Base-by-base conservation (phyloP, 2,888 invertebrate species). In the Lathronympha strigana region DNA sequence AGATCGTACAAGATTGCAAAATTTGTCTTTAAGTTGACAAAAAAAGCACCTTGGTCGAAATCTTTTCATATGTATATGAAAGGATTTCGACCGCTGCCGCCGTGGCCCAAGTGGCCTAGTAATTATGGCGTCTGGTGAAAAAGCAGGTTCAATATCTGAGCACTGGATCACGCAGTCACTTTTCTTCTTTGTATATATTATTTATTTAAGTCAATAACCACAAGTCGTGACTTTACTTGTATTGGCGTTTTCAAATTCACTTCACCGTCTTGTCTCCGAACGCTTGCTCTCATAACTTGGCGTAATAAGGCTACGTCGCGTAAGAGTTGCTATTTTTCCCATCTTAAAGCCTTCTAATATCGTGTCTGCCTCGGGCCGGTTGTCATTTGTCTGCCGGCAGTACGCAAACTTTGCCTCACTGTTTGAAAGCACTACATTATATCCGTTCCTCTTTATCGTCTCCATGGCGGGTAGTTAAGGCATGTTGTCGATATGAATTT, bases 361-460 rank as follows among this genome's bases (percentile, higher is more conserved):
- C 85, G 79, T 77, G 80, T 81, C 84, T 78, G 88, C 86, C 87
- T 78, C 81, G 77, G 86, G 87, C 84, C 81, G 84, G 87, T 85
- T 88, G 90, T 90, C 90, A 88, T 90, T 90, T 90, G 89, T 89
- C 89, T 86, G 84, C 81, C 76, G 75, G 83, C 83, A 77, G 86
- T 85, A 88, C 82, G 87, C 87, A 90, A 91, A 90, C 89, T 89
- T 89, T 83, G 83, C 83, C 83, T 81, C 86, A 84, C 82, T 90
- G 88, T 90, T 90, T 87, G 89, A 89, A 88, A 89, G 87, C 86
- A 89, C 87, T 90, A 87, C 88, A 88, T 90, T 90, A 89, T 88
- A 89, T 85, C 84, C 83, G 76, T 82, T 81, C 79, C 80, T 87
- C 86, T 88, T 86, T 87, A 88, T 86, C 84, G 83, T 86, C 79